Base-by-base conservation (phyloP, 2,797 vertebrate species). In the Moxostoma hubbsi region DNA sequence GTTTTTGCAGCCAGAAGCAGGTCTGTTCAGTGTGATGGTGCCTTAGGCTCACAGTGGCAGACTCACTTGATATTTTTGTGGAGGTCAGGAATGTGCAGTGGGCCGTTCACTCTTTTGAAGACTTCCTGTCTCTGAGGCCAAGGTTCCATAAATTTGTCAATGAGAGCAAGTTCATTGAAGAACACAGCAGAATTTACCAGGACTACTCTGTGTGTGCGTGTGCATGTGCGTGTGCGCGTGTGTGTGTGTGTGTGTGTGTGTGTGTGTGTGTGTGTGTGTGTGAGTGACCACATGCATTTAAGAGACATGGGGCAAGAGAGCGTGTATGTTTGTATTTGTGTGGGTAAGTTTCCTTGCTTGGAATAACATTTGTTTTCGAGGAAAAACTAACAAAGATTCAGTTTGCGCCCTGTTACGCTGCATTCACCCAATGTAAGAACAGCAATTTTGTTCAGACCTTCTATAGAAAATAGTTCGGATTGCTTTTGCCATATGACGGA, bases 81-180 rank as follows among this genome's bases (percentile, higher is more conserved):
- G 73, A 68, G 80, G 82, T 83, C 64, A 66, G 89, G 88, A 91
- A 92, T 90, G 78, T 90, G 87, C 88, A 87, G 86, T 77, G 88
- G 88, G 89, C 91, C 86, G 90, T 82, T 80, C 77, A 8, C 71
- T 70, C 89, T 93, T 94, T 90, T 91, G 88, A 93, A 91, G 88
- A 91, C 92, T 93, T 93, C 87, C 89, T 92, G 88, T 90, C 87
- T 89, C 81, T 85, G 86, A 91, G 86, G 89, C 89, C 85, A 86
- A 87, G 83, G 81, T 81, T 88, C 88, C 86, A 83, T 73, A 83
- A 90, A 91, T 92, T 93, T 93, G 88, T 94, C 92, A 94, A 92
- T 93, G 91, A 91, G 90, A 89, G 85, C 80, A 89, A 90, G 88
- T 92, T 93, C 92, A 94, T 92, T 91, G 89, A 90, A 71, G 89